Conservation (phyloP, 2,888 invertebrate species). For the Dasypolia templi region DNA sequence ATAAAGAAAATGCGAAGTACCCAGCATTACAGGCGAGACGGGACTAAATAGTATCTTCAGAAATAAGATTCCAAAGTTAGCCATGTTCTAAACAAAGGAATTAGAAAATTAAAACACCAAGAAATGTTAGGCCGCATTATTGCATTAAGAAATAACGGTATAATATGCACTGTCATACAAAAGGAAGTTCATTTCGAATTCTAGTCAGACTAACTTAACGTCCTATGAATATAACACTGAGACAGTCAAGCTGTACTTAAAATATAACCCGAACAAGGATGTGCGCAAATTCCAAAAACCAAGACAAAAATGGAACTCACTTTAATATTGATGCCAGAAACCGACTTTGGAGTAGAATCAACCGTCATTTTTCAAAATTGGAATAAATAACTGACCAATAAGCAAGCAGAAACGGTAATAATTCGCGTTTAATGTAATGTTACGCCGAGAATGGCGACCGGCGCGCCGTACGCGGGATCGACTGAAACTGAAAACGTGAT, state of each 20-base stretch:
- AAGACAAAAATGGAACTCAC: conserved; percentile 75
- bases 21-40: not conserved
- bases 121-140: conserved; percentile 13
- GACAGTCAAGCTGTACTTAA: conserved; percentile 45
- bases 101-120: conserved; percentile 34
- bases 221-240: conserved; percentile 52
- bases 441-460: conserved; percentile 78
- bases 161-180: conserved; percentile 44
- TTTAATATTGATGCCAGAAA: conserved; percentile 87
- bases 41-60: conserved; percentile 26
- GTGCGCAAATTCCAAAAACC: conserved; percentile 58
- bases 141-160: conserved; percentile 41
- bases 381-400: conserved; percentile 60
- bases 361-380: conserved; percentile 78
- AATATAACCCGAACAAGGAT: conserved; percentile 51
- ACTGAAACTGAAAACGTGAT: conserved; percentile 87
- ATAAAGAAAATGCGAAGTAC: conserved; percentile 14
- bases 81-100: conserved; percentile 43
- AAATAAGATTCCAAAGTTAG: conserved; percentile 25
- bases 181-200: conserved; percentile 48
- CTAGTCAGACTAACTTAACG: conserved; percentile 43
- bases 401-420: conserved; percentile 60
- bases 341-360: conserved; percentile 77
- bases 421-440: conserved; percentile 67
- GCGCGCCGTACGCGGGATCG: conserved; percentile 80